phyloP scores from a whole-genome alignment of 23 tunicate species.

The Ciona savignyi region DNA sequence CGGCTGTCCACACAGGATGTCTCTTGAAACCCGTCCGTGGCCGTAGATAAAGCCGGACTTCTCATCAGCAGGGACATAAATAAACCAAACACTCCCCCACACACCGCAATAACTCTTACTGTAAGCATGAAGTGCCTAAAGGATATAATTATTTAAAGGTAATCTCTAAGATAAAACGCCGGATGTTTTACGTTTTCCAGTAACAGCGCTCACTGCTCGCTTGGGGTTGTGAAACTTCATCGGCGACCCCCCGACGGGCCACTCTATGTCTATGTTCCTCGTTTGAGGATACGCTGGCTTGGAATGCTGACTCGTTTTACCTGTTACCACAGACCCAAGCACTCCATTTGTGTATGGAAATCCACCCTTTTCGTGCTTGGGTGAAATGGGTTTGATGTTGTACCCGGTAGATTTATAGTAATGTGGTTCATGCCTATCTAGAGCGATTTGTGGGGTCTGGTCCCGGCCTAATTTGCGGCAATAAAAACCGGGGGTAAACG shows the following conservation, averaged over 20 bases:
- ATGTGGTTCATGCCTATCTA: background rate
- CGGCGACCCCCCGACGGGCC: constrained; percentile 21
- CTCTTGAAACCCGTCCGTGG: too few species aligned
- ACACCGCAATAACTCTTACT: too few species aligned
- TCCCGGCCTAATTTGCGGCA: constrained; percentile 43
- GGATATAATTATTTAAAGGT: background rate
- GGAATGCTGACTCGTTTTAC: constrained; percentile 4
- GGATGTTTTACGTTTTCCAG: constrained; percentile 39
- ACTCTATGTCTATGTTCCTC: constrained; percentile 21
- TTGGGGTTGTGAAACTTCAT: constrained; percentile 22
- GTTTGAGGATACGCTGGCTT: constrained; percentile 29
- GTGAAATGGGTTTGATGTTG: background rate
- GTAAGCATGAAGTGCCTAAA: too few species aligned
- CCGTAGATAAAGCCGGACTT: too few species aligned
- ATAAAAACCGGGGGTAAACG: constrained; percentile 56
- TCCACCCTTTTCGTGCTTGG: constrained; percentile 4
- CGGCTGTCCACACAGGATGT: too few species aligned
- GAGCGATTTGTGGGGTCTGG: constrained; percentile 5
- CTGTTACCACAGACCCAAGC: constrained; percentile 37
- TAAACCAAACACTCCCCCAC: too few species aligned
- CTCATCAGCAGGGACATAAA: too few species aligned
- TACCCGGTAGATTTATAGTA: background rate
- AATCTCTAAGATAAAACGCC: constrained; percentile 20
- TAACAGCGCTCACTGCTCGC: constrained; percentile 39
- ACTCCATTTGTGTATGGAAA: constrained; percentile 31